Conservation (phyloP, 1,140 invertebrate genomes). For the Magallana angulata region DNA sequence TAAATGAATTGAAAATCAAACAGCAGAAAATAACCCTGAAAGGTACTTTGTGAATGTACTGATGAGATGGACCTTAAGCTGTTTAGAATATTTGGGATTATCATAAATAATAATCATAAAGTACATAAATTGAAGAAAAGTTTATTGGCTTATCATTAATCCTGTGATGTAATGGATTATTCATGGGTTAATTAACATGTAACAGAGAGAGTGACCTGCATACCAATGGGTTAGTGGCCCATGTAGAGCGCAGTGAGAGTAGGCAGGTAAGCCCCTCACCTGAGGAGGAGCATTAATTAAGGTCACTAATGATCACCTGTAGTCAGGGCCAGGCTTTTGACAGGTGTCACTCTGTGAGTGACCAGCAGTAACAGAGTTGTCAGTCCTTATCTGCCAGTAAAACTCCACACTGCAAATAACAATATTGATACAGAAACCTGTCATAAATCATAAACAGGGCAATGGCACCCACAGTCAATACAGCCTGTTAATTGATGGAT, state of each 20-base stretch:
- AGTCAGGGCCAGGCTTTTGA: neutral
- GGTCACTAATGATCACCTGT: neutral
- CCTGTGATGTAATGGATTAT: neutral
- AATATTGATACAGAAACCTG: conserved; percentile 5
- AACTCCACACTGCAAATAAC: neutral
- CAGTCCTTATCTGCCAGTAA: neutral
- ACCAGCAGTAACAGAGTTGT: neutral
- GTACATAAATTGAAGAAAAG: too few relatives aligned
- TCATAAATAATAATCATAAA: too few relatives aligned
- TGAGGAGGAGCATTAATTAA: conserved; percentile 11
- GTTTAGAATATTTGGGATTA: too few relatives aligned
- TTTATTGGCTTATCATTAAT: neutral
- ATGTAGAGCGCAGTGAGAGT: too few relatives aligned
- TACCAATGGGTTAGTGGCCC: too few relatives aligned
- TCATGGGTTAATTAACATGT: neutral
- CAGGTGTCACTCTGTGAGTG: neutral
- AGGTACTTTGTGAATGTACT: too few relatives aligned
- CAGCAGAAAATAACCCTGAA: too few relatives aligned
- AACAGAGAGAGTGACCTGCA: neutral
- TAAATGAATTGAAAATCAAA: too few relatives aligned
- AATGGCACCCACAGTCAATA: too few relatives aligned
- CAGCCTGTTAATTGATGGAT: too few relatives aligned
- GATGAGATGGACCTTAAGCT: too few relatives aligned
- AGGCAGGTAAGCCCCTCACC: neutral
- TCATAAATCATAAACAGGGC: neutral